Conservation (phyloP, 37 sponge, comb jelly and placozoan genomes). For the Amphimedon queenslandica region DNA sequence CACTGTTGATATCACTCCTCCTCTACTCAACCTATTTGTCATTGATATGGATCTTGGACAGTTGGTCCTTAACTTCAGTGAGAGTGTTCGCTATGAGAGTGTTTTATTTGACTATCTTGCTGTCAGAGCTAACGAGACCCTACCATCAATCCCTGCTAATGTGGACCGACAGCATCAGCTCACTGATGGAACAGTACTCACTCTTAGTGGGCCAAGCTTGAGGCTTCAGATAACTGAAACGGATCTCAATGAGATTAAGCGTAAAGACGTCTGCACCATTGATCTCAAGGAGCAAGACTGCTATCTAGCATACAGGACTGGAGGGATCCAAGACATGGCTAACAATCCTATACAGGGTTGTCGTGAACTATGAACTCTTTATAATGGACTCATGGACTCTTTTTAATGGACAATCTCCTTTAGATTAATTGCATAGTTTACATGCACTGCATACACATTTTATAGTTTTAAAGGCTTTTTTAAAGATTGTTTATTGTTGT, state of each 20-base stretch:
- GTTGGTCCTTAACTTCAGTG: constrained; percentile 70
- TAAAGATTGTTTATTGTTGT: too few species aligned
- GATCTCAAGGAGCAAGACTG: constrained; percentile 50
- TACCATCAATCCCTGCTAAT: constrained; percentile 43
- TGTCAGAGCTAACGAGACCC: constrained; percentile 59
- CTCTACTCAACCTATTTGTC: constrained; percentile 46
- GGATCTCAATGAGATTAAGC: constrained; percentile 88
- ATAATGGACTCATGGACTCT: too few species aligned
- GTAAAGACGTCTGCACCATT: constrained; percentile 80
- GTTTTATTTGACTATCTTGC: constrained; percentile 47
- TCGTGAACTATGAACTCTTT: constrained; percentile 33
- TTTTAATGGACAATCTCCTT: too few species aligned
- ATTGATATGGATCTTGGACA: constrained; percentile 76
- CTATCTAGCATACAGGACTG: constrained; percentile 64
- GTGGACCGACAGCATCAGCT: constrained; percentile 72
- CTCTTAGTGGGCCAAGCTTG: constrained; percentile 17
- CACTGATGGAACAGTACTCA: constrained; percentile 11
- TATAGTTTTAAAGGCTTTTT: too few species aligned
- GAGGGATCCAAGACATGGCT: constrained; percentile 78
- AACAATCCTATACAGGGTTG: constrained; percentile 73
- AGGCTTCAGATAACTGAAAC: constrained; percentile 20
- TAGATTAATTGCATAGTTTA: too few species aligned
- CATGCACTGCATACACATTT: too few species aligned
- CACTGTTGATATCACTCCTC: constrained; percentile 52
- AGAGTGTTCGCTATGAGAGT: constrained; percentile 49